Percentiles rank a stretch among this genome's conserved stretches.
These are phyloP conservation scores for Cuniculus paca DNA, from an alignment of 2,797 vertebrate species.

Conservation along the genomic window DNA sequence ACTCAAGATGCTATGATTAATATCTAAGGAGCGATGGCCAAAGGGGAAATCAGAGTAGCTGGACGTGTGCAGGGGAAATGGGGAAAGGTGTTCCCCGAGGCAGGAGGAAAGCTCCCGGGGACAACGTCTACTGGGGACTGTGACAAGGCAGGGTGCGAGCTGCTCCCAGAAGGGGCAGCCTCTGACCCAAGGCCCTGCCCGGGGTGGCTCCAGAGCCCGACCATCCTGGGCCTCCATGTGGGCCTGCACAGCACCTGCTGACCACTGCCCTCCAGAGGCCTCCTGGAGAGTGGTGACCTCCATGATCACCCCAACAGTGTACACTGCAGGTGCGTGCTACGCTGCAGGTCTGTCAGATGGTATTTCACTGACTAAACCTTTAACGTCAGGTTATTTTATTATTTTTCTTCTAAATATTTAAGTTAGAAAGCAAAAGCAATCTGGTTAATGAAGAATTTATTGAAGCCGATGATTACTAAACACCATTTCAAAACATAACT, in stretches of 20 bases:
- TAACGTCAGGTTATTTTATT: neutral
- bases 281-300: neutral
- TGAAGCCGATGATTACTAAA: neutral
- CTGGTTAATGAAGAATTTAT: neutral
- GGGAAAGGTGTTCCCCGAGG: neutral
- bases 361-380: conserved; percentile 21
- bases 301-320: neutral
- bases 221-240: neutral
- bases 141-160: neutral
- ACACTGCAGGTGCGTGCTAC: neutral
- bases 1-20: neutral
- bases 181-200: neutral
- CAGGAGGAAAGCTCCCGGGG: neutral
- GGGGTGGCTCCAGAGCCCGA: neutral
- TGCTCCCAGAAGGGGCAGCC: neutral
- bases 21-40: neutral
- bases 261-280: neutral
- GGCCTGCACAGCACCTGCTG: neutral
- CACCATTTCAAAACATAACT: neutral
- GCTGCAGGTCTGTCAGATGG: neutral
- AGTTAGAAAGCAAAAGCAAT: neutral
- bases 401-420: conserved; percentile 50
- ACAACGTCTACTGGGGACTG: neutral
- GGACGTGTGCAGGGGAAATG: neutral
- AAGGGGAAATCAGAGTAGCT: neutral